phyloP scores from a whole-genome alignment of 2,797 vertebrate species.

The Pristis pectinata region DNA sequence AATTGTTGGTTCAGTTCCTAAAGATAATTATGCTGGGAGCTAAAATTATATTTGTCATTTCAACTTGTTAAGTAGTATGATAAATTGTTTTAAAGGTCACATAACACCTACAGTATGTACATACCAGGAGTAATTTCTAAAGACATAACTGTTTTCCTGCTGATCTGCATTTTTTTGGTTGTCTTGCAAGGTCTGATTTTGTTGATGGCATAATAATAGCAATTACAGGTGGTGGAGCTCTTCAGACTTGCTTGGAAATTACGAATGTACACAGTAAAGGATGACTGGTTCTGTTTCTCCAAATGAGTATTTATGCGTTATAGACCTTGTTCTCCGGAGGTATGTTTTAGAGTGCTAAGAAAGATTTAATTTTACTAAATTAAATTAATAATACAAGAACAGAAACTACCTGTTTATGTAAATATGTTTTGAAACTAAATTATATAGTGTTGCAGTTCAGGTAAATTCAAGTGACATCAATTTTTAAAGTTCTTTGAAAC shows the following conservation, averaged over 20 bases:
- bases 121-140: constrained; percentile 29
- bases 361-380: not conserved
- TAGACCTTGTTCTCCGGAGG: not conserved
- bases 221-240: constrained; percentile 18
- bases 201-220: constrained; percentile 34
- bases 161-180: constrained; percentile 21
- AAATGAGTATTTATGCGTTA: constrained; percentile 23
- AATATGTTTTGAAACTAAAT: no score
- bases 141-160: constrained; percentile 24
- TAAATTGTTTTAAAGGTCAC: constrained; percentile 34
- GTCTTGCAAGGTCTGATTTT: constrained; percentile 36
- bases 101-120: constrained; percentile 33
- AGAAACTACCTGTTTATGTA: not conserved
- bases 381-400: not conserved
- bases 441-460: not conserved
- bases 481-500: not conserved
- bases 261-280: not conserved
- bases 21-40: constrained; percentile 30
- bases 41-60: constrained; percentile 33
- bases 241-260: not conserved
- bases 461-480: not conserved
- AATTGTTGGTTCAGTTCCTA: constrained; percentile 18
- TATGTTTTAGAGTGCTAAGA: not conserved
- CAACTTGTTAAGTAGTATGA: constrained; percentile 22
- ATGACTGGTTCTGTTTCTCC: not conserved